Percentiles rank a stretch among this genome's conserved stretches.
phyloP scores from a whole-genome alignment of 1,140 invertebrate genomes.

The Drosophila mayri region DNA sequence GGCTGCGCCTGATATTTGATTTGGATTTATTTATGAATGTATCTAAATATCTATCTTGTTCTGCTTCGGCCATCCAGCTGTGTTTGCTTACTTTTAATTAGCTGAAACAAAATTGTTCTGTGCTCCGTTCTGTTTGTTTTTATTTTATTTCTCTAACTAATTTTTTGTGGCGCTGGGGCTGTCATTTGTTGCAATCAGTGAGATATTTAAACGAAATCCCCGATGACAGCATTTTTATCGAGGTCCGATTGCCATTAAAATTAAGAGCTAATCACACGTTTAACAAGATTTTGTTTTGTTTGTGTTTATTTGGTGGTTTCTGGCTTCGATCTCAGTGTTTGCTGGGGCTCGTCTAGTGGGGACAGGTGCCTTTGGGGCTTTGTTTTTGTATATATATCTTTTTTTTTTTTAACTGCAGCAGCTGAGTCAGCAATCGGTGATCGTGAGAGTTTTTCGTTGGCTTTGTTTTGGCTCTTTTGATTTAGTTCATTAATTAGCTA shows the following conservation, averaged over 20 bases:
- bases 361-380: constrained; percentile 43
- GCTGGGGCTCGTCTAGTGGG: constrained; percentile 14
- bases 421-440: constrained; percentile 63
- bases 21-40: constrained; percentile 68
- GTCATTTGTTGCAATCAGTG: constrained; percentile 80
- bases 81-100: constrained; percentile 66
- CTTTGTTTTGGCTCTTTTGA: constrained; percentile 40
- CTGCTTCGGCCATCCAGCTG: constrained; percentile 35
- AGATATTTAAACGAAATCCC: constrained; percentile 62
- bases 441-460: constrained; percentile 70
- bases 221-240: constrained; percentile 48
- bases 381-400: constrained; percentile 7
- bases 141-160: constrained; percentile 34
- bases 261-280: constrained; percentile 60
- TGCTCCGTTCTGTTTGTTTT: constrained; percentile 22
- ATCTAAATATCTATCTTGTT: constrained; percentile 4
- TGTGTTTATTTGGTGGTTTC: constrained; percentile 39
- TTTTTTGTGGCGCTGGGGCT: constrained; percentile 38
- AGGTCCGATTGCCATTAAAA: constrained; percentile 49
- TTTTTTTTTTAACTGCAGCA: constrained; percentile 41
- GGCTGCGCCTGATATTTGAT: constrained; percentile 49
- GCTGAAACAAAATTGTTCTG: constrained; percentile 51
- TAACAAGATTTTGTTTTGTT: constrained; percentile 50
- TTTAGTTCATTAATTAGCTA: constrained; percentile 45
- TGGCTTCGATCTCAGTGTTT: constrained; percentile 25